Conservation (phyloP, 1,140 invertebrate genomes). For the Saxidomus purpurata region DNA sequence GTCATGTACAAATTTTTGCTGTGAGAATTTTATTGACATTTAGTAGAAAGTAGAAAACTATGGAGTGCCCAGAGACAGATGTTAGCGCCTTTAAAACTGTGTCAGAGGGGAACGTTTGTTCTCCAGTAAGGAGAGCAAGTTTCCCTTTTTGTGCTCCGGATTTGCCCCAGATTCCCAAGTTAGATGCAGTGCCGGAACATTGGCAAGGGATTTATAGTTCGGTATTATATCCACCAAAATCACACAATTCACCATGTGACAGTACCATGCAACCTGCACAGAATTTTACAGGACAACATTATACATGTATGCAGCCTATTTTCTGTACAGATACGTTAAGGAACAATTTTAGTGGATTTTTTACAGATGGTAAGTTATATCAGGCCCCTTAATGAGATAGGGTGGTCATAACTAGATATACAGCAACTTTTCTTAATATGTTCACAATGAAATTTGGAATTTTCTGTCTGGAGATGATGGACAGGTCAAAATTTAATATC, state of each 20-base stretch:
- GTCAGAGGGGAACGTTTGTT: neutral
- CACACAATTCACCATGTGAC: neutral
- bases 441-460: too few relatives aligned
- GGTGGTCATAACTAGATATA: too few relatives aligned
- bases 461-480: too few relatives aligned
- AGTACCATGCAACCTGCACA: neutral
- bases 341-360: neutral
- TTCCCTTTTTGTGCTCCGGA: constrained; percentile 56
- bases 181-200: constrained; percentile 11
- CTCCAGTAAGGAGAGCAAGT: constrained; percentile 23
- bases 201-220: constrained; percentile 61
- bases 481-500: too few relatives aligned
- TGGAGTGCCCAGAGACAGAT: neutral
- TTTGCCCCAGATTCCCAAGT: constrained; percentile 29
- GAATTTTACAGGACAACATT: neutral
- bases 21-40: too few relatives aligned
- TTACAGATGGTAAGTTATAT: neutral
- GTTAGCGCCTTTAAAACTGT: neutral
- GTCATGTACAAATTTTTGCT: too few relatives aligned
- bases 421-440: too few relatives aligned
- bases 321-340: neutral
- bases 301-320: neutral
- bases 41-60: neutral
- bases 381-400: too few relatives aligned
- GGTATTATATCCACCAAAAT: constrained; percentile 49